Base-by-base conservation (phyloP, 2,113 vertebrate genomes). In the Oryzias woworae region DNA sequence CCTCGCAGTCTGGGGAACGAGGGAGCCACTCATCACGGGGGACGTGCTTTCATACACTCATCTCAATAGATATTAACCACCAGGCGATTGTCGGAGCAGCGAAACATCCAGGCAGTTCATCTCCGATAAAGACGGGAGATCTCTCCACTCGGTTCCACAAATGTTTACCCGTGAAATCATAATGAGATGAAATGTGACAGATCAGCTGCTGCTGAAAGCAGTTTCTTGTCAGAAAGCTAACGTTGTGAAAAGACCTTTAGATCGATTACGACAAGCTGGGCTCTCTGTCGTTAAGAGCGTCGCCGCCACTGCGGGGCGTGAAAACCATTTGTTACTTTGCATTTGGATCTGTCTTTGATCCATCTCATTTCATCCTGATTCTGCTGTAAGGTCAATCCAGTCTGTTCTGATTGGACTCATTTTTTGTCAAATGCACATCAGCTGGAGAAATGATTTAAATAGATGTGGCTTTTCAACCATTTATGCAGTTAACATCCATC, bases 141-240 rank as follows among this genome's bases (percentile, higher is more conserved):
- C 78, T 83, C 79, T 81, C 56, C 75, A 59, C 83, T 77, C 66
- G 17, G 69, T 53, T 83, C 84, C 73, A 71, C 75, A 84, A 84
- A 88, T 89, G 81, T 90, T 89, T 89, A 84, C 77, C 79, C 78
- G 62, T 82, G 84, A 84, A 83, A 87, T 82, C 80, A 83, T 75
- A 77, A 66, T 75, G 69, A 73, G 86, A 90, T 87, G 75, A 81
- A 84, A 83, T 88, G 83, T 86, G 88, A 87, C 88, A 86, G 82
- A 81, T 83, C 74, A 71, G 85, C 84, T 77, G 73, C 69, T n/a
- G 36, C 71, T 70, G 62, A 83, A 78, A 85, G 77, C 67, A 13
- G 55, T 76, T 85, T 84, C 71, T 81, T 82, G 89, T 89, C 82
- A 82, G 18, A 78, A 79, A 81, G 79, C 74, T 82, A 86, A 84